Evolutionary conservation across 2,113 vertebrate genomes (phyloP), one percentile per base, ranked within the genome.

Genomic region (Seriola rivoliana): DNA sequence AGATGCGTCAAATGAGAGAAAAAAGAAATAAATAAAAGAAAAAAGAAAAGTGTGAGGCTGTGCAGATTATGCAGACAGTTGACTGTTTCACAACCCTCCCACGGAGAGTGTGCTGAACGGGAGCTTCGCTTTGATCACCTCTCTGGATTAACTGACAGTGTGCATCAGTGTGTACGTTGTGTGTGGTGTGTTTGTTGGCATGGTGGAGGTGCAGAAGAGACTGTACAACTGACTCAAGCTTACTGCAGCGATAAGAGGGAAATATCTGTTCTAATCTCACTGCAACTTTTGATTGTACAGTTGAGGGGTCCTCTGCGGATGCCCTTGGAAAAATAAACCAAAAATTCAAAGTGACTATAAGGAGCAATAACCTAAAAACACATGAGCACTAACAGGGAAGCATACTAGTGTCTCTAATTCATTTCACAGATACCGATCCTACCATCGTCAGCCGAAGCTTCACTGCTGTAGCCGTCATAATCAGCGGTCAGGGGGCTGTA

Each of bases 381-480:
- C 55, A 17, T 68, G 57, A 75, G 50, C 38, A n/a, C 11, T 4
- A 36, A 32, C 32, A 58, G 59, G 2, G 29, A 32, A 21, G 14
- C 52, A 5, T 1, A 8, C 5, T 4, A 11, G n/a, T 36, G 34
- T 57, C 34, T n/a, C 32, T 40, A 14, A 46, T 62, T 52, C 1
- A n/a, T 9, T 19, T 65, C 42, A 50, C 10, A 55, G n/a, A 38
- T 7, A 3, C 3, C 46, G 50, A 52, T 88, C 96, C 91, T 96
- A 99, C 98, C 98, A 86, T 97, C 97, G 50, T 99, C 97, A 57
- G 96, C 95, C 5, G 98, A 99, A 46, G 96, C 97, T 81, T 99
- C 98, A 69, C 97, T 99, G 95, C 97, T 98, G 94, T 99, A 99
- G 25, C 97, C 97, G 68, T 97, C 96, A 78, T 98, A 98, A 76